Base-by-base conservation (phyloP, 2,888 invertebrate species). In the Ennomos fuscantarius region DNA sequence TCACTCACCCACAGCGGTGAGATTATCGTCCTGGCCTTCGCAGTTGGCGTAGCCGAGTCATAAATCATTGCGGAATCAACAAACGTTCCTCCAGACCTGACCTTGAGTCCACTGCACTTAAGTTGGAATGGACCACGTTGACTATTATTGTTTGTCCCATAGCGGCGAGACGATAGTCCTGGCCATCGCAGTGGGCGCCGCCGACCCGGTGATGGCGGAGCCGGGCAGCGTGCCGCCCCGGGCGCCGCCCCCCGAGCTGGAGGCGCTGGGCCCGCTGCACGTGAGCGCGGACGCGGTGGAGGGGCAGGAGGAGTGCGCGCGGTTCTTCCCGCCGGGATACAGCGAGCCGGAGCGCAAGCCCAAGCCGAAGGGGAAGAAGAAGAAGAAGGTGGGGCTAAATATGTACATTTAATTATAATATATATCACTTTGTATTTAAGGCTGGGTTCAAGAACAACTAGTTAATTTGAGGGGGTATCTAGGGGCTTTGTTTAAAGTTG, bases 151-250 rank as follows among this genome's bases (percentile, higher is more conserved):
- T n/a, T n/a, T n/a, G 3, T 24, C 6, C 37, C 34, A 9, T 84
- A 96, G 96, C 65, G 90, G 92, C 69, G 95, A 95, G 72, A 95
- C 95, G 64, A 85, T 96, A 66, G 93, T 96, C 1, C 76, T 96
- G 8, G 95, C 96, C 86, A 83, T 96, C 10, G 93, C 94, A 64
- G 92, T 93, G 11, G 94, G 93, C 9, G 94, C 94, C 1, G 94
- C 95, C 8, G 94, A 94, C 33, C 93, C 96, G 35, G 81, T 94
- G 2, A 92, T 94, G 0, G 94, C 95, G 39, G 94, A 94, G 0
- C 93, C 94, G 8, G 87, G 93, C 1, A 93, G 93, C 0, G 93
- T 95, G 0, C 91, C 94, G 1, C 95, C 95, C 1, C 86, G 93
- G 1, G 93, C 94, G 0, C 95, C 96, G 0, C 93, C 94, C 0